A percentile compares a stretch with the other conserved stretches of the same genome.
These are phyloP conservation scores for Halcyon smyrnensis DNA, from an alignment of 2,797 vertebrate species.

Conservation along the genomic window DNA sequence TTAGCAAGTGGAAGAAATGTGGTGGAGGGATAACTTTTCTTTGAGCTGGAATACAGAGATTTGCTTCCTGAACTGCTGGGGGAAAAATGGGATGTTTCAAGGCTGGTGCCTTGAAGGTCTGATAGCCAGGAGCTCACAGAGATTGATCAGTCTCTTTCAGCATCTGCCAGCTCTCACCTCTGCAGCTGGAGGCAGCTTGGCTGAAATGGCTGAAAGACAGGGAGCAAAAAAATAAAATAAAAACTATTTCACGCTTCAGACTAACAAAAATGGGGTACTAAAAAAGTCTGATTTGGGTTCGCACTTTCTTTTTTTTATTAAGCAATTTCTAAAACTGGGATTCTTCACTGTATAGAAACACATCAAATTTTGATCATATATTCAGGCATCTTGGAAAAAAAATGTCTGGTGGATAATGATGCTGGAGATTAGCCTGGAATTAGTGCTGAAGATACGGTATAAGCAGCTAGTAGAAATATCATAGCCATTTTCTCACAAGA, in stretches of 20 bases:
- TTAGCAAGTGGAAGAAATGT: neutral
- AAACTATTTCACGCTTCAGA: neutral
- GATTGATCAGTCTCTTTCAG: neutral
- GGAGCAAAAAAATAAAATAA: neutral
- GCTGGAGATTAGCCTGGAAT: conserved; percentile 57
- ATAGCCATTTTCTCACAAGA: conserved; percentile 39
- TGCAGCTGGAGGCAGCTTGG: neutral
- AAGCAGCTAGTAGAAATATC: conserved; percentile 61
- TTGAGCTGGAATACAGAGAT: neutral
- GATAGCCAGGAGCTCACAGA: neutral
- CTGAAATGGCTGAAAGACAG: neutral
- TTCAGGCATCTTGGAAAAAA: conserved; percentile 11
- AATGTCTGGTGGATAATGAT: conserved; percentile 28
- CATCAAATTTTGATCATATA: conserved; percentile 32
- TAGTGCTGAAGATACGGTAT: neutral
- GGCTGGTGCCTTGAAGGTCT: neutral
- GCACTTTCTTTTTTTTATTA: conserved; percentile 8
- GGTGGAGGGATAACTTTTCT: neutral
- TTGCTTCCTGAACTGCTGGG: neutral
- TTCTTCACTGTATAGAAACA: neutral
- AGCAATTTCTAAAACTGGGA: neutral
- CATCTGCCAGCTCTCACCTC: neutral
- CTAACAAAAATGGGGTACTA: neutral
- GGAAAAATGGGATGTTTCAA: neutral
- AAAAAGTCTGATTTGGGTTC: conserved; percentile 14